These are phyloP conservation scores for Crotalus tigris DNA, from an alignment of 2,113 vertebrate genomes.

Conservation along the genomic window DNA sequence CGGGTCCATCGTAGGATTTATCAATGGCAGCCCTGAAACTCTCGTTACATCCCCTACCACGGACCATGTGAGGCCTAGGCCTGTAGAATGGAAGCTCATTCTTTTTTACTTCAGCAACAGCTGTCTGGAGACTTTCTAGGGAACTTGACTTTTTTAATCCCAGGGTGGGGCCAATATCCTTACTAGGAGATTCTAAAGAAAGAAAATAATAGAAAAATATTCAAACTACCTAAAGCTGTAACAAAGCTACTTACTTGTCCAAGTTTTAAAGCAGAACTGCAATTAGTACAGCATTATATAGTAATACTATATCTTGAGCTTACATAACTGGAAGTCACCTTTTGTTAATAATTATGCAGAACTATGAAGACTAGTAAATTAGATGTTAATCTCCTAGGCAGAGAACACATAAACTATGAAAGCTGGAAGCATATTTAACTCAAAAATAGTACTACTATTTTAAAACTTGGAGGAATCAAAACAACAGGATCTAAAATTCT, in stretches of 20 bases:
- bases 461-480: neutral
- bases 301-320: neutral
- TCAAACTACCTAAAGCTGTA: conserved; percentile 14
- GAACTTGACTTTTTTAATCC: conserved; percentile 98
- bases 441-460: neutral
- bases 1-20: conserved; percentile 94
- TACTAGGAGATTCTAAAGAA: conserved; percentile 65
- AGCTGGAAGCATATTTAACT: neutral
- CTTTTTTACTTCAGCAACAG: conserved; percentile 89
- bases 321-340: neutral
- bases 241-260: conserved; percentile 17
- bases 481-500: neutral
- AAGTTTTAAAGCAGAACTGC: conserved; percentile 41
- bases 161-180: conserved; percentile 88
- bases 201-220: conserved; percentile 25
- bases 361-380: neutral
- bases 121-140: conserved; percentile 95
- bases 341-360: neutral
- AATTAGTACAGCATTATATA: conserved; percentile 43
- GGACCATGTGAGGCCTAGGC: conserved; percentile 89
- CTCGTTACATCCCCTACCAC: conserved; percentile 94
- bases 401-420: neutral
- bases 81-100: conserved; percentile 92
- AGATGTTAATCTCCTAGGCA: neutral
- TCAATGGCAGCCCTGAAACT: conserved; percentile 98